Evolutionary conservation across 2,888 invertebrate species (phyloP).

Genomic region (Caenorhabditis zanzibari): DNA sequence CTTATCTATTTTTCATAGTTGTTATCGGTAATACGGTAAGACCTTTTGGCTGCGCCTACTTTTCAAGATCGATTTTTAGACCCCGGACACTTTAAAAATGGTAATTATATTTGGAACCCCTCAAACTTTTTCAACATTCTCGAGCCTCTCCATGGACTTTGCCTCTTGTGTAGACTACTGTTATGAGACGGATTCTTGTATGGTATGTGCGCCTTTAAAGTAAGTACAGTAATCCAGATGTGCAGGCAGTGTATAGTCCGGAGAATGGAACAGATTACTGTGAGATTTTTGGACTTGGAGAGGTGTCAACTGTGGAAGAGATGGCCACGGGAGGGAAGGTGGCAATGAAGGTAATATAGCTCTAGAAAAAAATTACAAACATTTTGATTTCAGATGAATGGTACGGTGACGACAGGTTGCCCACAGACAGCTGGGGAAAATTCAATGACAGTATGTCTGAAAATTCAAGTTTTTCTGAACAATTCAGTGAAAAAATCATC

Average conservation of each 20-base stretch:
- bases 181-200: not conserved
- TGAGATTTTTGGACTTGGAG: not conserved
- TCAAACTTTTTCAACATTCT: not conserved
- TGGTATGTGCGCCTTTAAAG: conserved; percentile 7
- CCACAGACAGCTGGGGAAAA: not conserved
- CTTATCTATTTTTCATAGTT: no score
- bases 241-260: conserved; percentile 19
- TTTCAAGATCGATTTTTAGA: no score
- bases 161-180: conserved; percentile 3
- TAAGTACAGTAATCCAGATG: not conserved
- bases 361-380: not conserved
- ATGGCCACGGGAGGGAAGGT: not conserved
- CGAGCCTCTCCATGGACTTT: not conserved
- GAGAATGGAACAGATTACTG: not conserved
- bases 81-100: not conserved
- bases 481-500: not conserved
- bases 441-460: not conserved
- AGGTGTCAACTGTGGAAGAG: not conserved
- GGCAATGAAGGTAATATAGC: conserved; percentile 10
- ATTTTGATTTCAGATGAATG: not conserved
- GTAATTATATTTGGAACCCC: not conserved
- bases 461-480: no score
- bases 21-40: no score
- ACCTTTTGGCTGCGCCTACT: no score
- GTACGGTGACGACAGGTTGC: not conserved